phyloP scores from a whole-genome alignment of 2,797 vertebrate genomes.

The Huso huso region DNA sequence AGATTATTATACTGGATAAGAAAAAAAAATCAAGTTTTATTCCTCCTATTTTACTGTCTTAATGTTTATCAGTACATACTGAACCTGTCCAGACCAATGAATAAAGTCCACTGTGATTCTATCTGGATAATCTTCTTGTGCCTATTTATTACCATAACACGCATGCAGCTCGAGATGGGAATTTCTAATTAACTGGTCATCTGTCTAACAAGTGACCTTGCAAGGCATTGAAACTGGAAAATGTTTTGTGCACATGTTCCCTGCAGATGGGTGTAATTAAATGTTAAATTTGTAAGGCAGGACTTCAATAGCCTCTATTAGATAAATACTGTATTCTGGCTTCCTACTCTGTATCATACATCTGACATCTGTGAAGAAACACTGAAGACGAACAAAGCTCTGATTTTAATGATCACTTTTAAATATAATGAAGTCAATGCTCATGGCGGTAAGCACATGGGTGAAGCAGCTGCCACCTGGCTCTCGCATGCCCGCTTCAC shows the following conservation, averaged over 20 bases:
- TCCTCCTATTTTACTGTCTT: no score
- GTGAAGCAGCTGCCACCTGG: conserved; percentile 16
- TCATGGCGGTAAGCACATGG: conserved; percentile 16
- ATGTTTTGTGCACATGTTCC: no score
- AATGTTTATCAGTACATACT: no score
- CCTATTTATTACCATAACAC: conserved; percentile 14
- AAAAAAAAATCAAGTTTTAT: no score
- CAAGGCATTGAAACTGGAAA: background rate
- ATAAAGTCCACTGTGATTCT: conserved; percentile 12
- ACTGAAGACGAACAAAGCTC: conserved; percentile 12
- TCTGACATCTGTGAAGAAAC: conserved; percentile 14
- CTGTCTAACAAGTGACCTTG: background rate
- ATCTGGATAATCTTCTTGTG: conserved; percentile 14
- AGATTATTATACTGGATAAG: no score
- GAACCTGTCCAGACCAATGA: conserved; percentile 1
- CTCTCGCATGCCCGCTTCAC: conserved; percentile 5
- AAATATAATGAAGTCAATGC: conserved; percentile 21
- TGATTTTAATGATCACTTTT: conserved; percentile 14
- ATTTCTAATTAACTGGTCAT: background rate
- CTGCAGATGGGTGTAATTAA: background rate
- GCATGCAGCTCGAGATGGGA: no score
- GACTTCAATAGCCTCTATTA: background rate
- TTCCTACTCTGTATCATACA: conserved; percentile 7
- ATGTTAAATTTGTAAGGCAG: background rate
- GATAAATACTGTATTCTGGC: conserved; percentile 11